These are phyloP conservation scores for Xylota sylvarum DNA, from an alignment of 2,888 invertebrate genomes.

Conservation along the genomic window DNA sequence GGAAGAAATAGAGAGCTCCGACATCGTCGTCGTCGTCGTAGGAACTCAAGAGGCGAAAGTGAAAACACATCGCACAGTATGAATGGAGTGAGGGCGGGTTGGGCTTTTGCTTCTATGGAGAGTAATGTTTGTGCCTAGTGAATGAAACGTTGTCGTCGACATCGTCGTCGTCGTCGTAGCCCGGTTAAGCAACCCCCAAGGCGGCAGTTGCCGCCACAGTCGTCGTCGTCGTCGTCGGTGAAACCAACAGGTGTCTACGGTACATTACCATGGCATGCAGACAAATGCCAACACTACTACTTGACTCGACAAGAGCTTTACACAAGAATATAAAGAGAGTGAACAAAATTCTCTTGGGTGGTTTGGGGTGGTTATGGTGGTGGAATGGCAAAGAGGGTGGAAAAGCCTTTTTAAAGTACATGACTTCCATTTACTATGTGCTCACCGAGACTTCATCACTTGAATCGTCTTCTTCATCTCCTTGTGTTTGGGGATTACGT, in stretches of 20 bases:
- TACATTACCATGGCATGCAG: constrained; percentile 75
- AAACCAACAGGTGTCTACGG: constrained; percentile 75
- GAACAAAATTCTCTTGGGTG: constrained; percentile 72
- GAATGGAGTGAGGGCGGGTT: constrained; percentile 41
- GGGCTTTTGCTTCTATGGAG: constrained; percentile 50
- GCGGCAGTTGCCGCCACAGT: constrained; percentile 70
- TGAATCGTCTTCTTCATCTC: constrained; percentile 76
- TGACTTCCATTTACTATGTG: constrained; percentile 72
- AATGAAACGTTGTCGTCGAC: constrained; percentile 76
- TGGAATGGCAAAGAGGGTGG: constrained; percentile 52
- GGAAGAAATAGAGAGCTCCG: constrained; percentile 64
- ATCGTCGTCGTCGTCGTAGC: constrained; percentile 45
- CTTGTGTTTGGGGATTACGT: constrained; percentile 74
- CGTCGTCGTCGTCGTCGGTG: constrained; percentile 58
- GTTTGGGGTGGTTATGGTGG: constrained; percentile 4
- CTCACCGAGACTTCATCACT: constrained; percentile 74
- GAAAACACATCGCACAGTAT: constrained; percentile 68
- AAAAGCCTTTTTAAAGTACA: constrained; percentile 71
- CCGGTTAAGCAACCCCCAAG: constrained; percentile 73
- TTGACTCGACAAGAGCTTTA: constrained; percentile 75
- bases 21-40: constrained; percentile 63
- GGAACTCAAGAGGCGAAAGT: constrained; percentile 76
- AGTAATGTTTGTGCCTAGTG: constrained; percentile 74
- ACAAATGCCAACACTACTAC: constrained; percentile 76
- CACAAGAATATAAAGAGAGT: constrained; percentile 72